Evolutionary conservation across 2,797 vertebrate genomes (phyloP).

Genomic region (Eulemur rubriventer): DNA sequence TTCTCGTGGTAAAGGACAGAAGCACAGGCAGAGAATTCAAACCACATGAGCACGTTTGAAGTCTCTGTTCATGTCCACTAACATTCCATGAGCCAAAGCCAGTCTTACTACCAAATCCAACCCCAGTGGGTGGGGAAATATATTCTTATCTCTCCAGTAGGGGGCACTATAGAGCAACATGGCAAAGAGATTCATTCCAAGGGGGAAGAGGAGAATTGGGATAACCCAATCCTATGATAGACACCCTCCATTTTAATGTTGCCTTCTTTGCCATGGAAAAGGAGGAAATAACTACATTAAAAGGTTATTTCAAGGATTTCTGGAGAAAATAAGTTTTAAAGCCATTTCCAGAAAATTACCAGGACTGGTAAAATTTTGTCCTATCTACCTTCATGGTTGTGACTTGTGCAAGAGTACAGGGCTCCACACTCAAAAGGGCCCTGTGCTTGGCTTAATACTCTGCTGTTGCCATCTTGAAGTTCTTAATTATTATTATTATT

Average conservation of each 20-base stretch:
- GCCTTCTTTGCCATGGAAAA: neutral
- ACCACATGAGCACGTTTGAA: neutral
- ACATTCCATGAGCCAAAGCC: neutral
- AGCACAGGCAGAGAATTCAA: neutral
- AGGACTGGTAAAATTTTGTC: neutral
- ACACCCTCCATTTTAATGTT: neutral
- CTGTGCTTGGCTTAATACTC: neutral
- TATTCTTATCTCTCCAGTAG: neutral
- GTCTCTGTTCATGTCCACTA: neutral
- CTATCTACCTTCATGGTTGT: neutral
- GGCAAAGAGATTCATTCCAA: neutral
- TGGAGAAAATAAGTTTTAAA: neutral
- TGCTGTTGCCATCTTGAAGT: neutral
- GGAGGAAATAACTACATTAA: neutral
- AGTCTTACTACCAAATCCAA: neutral
- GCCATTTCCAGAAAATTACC: neutral
- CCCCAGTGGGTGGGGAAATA: neutral
- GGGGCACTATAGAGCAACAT: neutral
- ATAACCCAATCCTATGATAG: neutral
- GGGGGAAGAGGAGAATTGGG: neutral
- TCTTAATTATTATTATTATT: neutral
- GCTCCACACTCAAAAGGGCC: neutral
- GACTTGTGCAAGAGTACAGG: neutral
- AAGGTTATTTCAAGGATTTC: slow-evolving; percentile 11
- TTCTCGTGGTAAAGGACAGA: neutral